phyloP scores from a whole-genome alignment of 2,113 vertebrate genomes.

The Arvicanthis niloticus region DNA sequence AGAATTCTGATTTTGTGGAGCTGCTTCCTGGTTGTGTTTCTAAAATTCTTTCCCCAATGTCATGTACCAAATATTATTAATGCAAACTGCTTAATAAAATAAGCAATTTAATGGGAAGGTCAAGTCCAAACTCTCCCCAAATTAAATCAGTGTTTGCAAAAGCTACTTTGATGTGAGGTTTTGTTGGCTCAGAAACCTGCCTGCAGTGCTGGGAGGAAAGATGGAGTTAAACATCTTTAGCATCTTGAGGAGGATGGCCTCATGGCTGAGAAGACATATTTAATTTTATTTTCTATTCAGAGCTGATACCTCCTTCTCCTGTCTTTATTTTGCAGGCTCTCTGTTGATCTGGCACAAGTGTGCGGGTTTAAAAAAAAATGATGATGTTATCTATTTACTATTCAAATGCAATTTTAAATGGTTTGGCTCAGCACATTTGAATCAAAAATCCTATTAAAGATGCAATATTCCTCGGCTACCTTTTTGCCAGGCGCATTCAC shows the following conservation, averaged over 20 bases:
- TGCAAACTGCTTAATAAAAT: conserved; percentile 56
- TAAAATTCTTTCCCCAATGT: not conserved
- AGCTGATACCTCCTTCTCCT: conserved; percentile 76
- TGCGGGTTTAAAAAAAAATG: conserved; percentile 71
- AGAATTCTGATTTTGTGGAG: not conserved
- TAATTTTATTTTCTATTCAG: conserved; percentile 84
- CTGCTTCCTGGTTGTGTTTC: not conserved
- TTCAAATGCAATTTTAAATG: conserved; percentile 87
- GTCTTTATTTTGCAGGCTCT: conserved; percentile 80
- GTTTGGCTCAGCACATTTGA: conserved; percentile 88
- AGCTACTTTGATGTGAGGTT: conserved; percentile 44
- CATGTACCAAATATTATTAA: not conserved
- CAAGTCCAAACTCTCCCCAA: conserved; percentile 23
- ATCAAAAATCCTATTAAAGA: conserved; percentile 89
- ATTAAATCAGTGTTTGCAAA: conserved; percentile 71
- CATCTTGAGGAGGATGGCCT: conserved; percentile 81
- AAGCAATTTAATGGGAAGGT: conserved; percentile 38
- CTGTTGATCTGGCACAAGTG: conserved; percentile 81
- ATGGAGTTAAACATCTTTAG: conserved; percentile 80
- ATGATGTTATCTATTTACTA: conserved; percentile 87
- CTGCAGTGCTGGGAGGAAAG: conserved; percentile 70
- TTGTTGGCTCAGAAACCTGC: conserved; percentile 63
- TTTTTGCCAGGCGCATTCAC: conserved; percentile 77
- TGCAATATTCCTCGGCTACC: conserved; percentile 84
- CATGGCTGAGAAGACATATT: conserved; percentile 75